These are phyloP conservation scores for Schlechtendalia chinensis DNA, from an alignment of 1,140 invertebrate genomes.

Conservation along the genomic window DNA sequence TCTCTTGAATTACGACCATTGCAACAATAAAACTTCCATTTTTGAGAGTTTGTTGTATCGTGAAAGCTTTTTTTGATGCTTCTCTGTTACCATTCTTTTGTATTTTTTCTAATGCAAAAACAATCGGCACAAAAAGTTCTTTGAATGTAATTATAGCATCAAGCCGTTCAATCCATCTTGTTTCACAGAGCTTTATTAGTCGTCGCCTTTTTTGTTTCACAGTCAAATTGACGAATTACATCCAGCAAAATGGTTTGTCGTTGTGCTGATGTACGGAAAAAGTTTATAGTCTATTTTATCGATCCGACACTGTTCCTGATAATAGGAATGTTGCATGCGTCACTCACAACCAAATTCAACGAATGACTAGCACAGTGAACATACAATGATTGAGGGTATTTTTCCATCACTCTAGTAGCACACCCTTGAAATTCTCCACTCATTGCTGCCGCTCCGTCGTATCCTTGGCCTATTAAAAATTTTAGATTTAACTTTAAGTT, in stretches of 20 bases:
- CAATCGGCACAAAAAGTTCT: not conserved
- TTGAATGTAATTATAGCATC: constrained; percentile 4
- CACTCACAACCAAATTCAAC: constrained; percentile 15
- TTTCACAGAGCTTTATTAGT: not conserved
- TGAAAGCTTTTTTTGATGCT: not conserved
- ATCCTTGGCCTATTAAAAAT: constrained; percentile 16
- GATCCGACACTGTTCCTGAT: not conserved
- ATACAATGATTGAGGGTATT: constrained; percentile 15
- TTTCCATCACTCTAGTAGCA: constrained; percentile 11
- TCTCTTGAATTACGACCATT: not conserved
- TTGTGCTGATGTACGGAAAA: not conserved
- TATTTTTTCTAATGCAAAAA: not conserved
- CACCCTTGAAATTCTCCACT: constrained; percentile 28
- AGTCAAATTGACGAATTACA: not conserved
- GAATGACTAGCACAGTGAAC: not conserved
- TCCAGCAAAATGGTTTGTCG: constrained; percentile 4
- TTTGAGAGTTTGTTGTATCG: not conserved
- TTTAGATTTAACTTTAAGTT: not conserved
- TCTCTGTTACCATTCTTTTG: not conserved
- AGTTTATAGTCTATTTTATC: not conserved
- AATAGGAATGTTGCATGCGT: constrained; percentile 4
- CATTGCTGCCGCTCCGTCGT: constrained; percentile 10
- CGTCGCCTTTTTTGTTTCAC: constrained; percentile 11
- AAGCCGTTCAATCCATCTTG: not conserved
- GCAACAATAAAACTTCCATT: not conserved